Evolutionary conservation across 2,113 vertebrate species (phyloP), one percentile per base, ranked within the genome.

Genomic region (Syngnathus scovelli): DNA sequence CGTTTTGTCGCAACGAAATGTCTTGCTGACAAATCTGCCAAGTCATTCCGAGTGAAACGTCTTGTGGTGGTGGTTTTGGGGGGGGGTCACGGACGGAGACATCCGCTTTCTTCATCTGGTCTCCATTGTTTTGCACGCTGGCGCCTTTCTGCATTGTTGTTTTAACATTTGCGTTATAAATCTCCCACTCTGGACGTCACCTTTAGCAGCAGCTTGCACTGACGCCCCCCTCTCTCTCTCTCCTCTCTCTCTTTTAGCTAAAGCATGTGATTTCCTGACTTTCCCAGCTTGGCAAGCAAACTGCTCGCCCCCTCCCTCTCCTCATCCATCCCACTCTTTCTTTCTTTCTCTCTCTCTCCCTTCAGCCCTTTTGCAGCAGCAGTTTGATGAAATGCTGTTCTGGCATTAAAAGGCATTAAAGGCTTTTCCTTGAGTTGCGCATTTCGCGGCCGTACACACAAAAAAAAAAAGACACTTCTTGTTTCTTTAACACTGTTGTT

Each of bases 261-360:
- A 75, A 81, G 58, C 80, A 84, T 81, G 80, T 81, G 84, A 88
- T 85, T 88, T 88, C 86, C 84, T 87, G 81, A 82, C 79, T 83
- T 77, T 68, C 38, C 61, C 7, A 10, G 48, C 81, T 76, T 18
- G 78, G 81, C 74, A 77, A 64, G 44, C 65, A 67, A 78, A 63
- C 72, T 1, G 59, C 74, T 68, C 41, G 10, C 2, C 61, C 80
- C 67, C 52, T 64, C 66, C 38, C 36, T 8, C 61, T 16, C 43
- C n/a, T 27, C 18, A 13, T 48, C 43, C n/a, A 4, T 19, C 23
- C 23, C 18, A 18, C 63, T 36, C 23, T 33, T 33, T 33, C 46
- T n/a, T 6, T 13, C n/a, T 62, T 9, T 9, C 63, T 36, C 23
- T 33, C 46, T n/a, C 11, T 13, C n/a, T 62, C n/a, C 18, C 18